Percentiles rank a stretch among this genome's conserved stretches.
Evolutionary conservation across 1,140 invertebrate species (phyloP).

Genomic region (Fopius arisanus): DNA sequence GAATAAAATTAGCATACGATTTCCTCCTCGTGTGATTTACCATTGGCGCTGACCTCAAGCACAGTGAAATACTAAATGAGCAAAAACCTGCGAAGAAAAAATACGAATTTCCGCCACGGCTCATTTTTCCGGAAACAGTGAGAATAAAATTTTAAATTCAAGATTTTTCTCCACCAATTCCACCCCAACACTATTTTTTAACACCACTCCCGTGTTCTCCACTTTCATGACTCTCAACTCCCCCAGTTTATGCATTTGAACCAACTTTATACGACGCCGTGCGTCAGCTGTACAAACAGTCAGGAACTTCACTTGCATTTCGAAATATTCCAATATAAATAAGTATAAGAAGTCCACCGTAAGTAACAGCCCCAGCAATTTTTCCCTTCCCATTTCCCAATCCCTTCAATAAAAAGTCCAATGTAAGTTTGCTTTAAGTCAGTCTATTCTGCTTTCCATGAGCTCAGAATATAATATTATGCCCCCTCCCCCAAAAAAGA

Average conservation of each 20-base stretch:
- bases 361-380: background rate
- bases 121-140: background rate
- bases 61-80: background rate
- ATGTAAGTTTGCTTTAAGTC: too few relatives aligned
- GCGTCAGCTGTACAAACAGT: constrained; percentile 13
- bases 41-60: background rate
- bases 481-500: too few relatives aligned
- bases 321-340: background rate
- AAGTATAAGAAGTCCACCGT: background rate
- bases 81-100: background rate
- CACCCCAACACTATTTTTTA: too few relatives aligned
- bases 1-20: constrained; percentile 2
- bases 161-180: too few relatives aligned
- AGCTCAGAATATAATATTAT: too few relatives aligned
- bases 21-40: background rate
- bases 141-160: too few relatives aligned
- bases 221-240: too few relatives aligned
- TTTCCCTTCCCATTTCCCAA: too few relatives aligned
- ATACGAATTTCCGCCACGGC: background rate
- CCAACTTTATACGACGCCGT: background rate
- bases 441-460: too few relatives aligned
- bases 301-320: background rate
- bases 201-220: too few relatives aligned
- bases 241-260: background rate
- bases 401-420: too few relatives aligned